Evolutionary conservation across 2,797 vertebrate genomes (phyloP).

Genomic region (Triplophysa yarkandensis): DNA sequence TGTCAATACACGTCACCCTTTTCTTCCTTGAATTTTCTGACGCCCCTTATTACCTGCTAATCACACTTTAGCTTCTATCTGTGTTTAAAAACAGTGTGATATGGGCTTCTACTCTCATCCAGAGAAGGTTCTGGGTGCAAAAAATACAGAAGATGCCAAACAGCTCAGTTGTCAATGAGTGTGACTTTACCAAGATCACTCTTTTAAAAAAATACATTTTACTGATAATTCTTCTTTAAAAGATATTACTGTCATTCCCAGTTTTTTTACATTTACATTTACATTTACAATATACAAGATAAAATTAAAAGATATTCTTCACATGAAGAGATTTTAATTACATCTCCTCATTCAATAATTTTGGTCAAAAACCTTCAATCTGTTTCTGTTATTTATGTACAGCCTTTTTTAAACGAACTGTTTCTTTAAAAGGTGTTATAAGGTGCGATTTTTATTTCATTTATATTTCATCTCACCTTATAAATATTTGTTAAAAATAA

Average conservation of each 20-base stretch:
- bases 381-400: slow-evolving; percentile 11
- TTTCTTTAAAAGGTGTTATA: too few species aligned
- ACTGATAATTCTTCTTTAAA: too few species aligned
- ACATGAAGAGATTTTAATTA: background rate
- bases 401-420: background rate
- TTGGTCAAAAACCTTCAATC: slow-evolving; percentile 11
- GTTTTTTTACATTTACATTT: too few species aligned
- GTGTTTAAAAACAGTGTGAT: background rate
- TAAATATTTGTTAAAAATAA: too few species aligned
- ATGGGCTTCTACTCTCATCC: background rate
- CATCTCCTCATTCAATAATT: background rate
- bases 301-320: background rate
- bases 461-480: too few species aligned
- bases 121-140: background rate
- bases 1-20: background rate
- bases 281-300: too few species aligned
- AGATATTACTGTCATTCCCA: background rate
- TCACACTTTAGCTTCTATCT: slow-evolving; percentile 4
- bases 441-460: too few species aligned
- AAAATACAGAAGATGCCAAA: background rate
- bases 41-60: background rate
- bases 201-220: too few species aligned
- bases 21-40: background rate
- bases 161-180: background rate
- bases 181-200: background rate